Conservation (phyloP, 1,140 invertebrate species). For the Drosophila micromelanica region DNA sequence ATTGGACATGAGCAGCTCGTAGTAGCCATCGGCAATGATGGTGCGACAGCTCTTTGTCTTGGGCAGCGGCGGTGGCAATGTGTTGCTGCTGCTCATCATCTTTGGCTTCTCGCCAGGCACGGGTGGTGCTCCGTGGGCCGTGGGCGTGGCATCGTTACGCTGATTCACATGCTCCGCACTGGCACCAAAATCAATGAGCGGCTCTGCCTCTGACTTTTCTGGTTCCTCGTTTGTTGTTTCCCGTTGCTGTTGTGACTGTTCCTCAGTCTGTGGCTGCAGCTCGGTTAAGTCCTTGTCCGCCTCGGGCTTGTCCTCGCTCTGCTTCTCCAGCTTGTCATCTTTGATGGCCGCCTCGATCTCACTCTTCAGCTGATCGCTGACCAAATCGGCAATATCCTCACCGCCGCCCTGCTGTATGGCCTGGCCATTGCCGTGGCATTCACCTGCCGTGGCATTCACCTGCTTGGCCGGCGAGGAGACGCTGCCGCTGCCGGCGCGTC, state of each 20-base stretch:
- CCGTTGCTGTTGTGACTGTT: conserved; percentile 19
- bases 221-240: conserved; percentile 9
- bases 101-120: conserved; percentile 62
- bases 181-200: conserved; percentile 60
- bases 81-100: conserved; percentile 57
- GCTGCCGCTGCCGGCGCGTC: conserved; percentile 64
- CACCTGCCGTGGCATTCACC: conserved; percentile 16
- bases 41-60: conserved; percentile 88
- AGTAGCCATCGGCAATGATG: conserved; percentile 91
- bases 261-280: not conserved
- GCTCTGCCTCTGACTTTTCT: conserved; percentile 42
- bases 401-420: conserved; percentile 79
- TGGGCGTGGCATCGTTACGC: conserved; percentile 20
- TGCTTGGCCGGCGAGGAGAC: conserved; percentile 72
- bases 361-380: conserved; percentile 68
- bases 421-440: conserved; percentile 52
- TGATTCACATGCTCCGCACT: conserved; percentile 25
- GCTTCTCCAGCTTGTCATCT: conserved; percentile 55
- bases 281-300: conserved; percentile 56
- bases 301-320: conserved; percentile 63
- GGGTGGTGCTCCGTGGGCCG: conserved; percentile 41
- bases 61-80: conserved; percentile 86
- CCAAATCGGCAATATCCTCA: conserved; percentile 77
- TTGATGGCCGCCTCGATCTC: conserved; percentile 80
- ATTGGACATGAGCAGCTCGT: conserved; percentile 90